These are phyloP conservation scores for Euzophera pinguis DNA, from an alignment of 2,888 invertebrate species.

Conservation along the genomic window DNA sequence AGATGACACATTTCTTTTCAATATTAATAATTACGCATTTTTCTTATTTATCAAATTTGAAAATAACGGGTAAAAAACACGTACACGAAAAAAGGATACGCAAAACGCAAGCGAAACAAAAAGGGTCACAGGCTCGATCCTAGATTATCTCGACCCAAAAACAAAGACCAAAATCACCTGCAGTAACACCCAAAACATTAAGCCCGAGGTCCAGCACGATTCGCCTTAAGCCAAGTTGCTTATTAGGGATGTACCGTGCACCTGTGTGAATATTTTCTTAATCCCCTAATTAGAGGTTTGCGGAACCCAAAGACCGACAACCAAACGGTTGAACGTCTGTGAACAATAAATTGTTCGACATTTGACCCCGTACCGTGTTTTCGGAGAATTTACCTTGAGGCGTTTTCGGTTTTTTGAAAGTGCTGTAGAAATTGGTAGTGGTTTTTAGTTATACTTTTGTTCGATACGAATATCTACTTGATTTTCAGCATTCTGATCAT, in stretches of 20 bases:
- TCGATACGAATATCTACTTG: background rate
- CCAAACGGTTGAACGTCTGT: conserved; percentile 68
- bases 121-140: conserved; percentile 37
- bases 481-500: too few species aligned
- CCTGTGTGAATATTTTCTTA: conserved; percentile 80
- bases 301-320: conserved; percentile 71
- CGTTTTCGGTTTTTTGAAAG: conserved; percentile 43
- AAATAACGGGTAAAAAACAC: too few species aligned
- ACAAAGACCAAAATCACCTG: conserved; percentile 56
- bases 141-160: conserved; percentile 64
- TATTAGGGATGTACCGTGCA: conserved; percentile 73
- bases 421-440: conserved; percentile 33
- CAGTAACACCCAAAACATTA: conserved; percentile 72
- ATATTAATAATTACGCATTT: too few species aligned
- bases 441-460: background rate
- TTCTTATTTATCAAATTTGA: too few species aligned
- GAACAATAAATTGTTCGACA: conserved; percentile 79
- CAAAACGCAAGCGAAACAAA: conserved; percentile 9
- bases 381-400: conserved; percentile 72
- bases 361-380: conserved; percentile 70
- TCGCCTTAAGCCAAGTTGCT: conserved; percentile 72
- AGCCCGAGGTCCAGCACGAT: conserved; percentile 61
- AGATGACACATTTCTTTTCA: too few species aligned
- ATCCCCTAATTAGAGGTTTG: conserved; percentile 79
- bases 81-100: background rate